These are phyloP conservation scores for Platanista minor DNA, from an alignment of 2,113 vertebrate species.

Conservation along the genomic window DNA sequence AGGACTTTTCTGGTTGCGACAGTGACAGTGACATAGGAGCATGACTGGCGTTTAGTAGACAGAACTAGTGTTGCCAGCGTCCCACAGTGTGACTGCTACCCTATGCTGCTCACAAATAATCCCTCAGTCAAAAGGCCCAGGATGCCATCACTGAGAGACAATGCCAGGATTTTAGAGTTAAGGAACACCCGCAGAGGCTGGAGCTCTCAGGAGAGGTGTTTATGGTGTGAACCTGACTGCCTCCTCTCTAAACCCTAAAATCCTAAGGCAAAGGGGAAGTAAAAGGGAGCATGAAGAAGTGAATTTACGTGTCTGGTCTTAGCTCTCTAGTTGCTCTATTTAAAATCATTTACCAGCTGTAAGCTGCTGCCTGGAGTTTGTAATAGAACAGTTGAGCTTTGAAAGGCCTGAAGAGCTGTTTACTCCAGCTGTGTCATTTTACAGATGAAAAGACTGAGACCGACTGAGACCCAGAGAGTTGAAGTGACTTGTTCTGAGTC, in stretches of 20 bases:
- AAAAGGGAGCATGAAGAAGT: background rate
- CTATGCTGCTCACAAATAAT: fast-evolving
- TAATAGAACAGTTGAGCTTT: background rate
- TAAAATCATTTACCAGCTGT: background rate
- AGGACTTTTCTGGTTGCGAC: background rate
- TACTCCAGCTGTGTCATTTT: background rate
- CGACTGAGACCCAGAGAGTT: background rate
- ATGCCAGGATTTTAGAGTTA: background rate
- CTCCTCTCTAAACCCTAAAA: background rate
- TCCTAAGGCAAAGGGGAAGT: background rate
- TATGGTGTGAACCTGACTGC: background rate
- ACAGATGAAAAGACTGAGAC: background rate
- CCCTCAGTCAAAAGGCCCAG: background rate
- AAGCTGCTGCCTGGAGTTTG: background rate
- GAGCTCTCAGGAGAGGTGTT: background rate
- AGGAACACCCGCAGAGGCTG: background rate
- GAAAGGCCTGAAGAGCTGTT: background rate
- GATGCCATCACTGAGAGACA: background rate
- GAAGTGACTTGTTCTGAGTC: background rate
- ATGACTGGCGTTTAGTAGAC: background rate
- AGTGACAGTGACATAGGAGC: background rate
- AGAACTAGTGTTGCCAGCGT: background rate
- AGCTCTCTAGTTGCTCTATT: background rate
- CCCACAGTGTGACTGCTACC: too few relatives aligned
- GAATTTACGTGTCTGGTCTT: background rate